Evolutionary conservation across 1,140 invertebrate species (phyloP), one percentile per base, ranked within the genome.

Genomic region (Phocides pigmalion): DNA sequence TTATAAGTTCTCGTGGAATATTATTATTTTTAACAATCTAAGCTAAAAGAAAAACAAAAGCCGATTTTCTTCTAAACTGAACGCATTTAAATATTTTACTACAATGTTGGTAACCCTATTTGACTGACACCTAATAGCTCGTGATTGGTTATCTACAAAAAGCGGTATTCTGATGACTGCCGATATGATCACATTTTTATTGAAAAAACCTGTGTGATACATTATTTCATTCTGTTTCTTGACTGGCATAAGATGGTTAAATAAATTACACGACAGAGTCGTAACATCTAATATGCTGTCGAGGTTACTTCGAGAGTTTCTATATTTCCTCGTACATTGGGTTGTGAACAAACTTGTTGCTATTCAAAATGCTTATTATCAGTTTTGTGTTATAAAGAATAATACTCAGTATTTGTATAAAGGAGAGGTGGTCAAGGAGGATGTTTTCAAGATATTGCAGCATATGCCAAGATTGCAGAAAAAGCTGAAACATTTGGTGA

Each of bases 331-430:
- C 16, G 51, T 89, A 62, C 89, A 91, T 77, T 89, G 82, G 22
- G 62, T 85, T 71, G 72, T 89, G 49, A 82, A 75, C 65, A 54
- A 89, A 85, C 82, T 90, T 89, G 87, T 90, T 90, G 83, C 84
- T 78, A 70, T 85, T 73, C 74, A 87, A 69, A 84, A 88, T 85
- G 79, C 81, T 83, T 88, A 84, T 81, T 64, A 70, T 66, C 66
- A 70, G 79, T 79, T 80, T 66, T 79, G 68, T 78, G 59, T 42
- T 68, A 80, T 76, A 82, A 80, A 76, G 41, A 49, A 22, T 44
- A 35, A 32, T 32, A 47, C 32, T 20, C 47, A 47, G 17, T 68
- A 62, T 51, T 70, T 73, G 56, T 19, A 64, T 11, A 61, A 65
- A 59, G 58, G 74, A 39, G 66, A 73, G 51, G 76, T 77, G 63